phyloP scores from a whole-genome alignment of 2,888 invertebrate species.

The Troides oblongomaculatus region DNA sequence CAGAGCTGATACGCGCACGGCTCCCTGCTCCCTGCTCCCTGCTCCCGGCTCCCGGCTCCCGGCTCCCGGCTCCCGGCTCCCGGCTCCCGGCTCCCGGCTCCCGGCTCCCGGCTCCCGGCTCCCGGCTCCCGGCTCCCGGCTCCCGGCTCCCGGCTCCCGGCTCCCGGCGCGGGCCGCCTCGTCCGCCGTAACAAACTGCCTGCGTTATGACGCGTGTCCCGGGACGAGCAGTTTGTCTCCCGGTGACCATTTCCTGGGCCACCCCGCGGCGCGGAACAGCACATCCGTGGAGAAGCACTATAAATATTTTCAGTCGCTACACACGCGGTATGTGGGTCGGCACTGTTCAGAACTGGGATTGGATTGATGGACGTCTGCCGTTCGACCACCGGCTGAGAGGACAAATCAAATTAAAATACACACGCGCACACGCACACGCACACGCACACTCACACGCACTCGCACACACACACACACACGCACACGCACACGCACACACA shows the following conservation, averaged over 20 bases:
- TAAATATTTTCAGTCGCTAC: constrained; percentile 6
- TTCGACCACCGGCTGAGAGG: too few relatives aligned
- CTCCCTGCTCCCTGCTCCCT: too few relatives aligned
- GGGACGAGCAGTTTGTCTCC: constrained; percentile 68
- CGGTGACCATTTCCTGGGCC: constrained; percentile 71
- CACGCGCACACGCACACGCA: too few relatives aligned
- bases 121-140: too few relatives aligned
- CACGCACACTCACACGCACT: too few relatives aligned
- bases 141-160: not conserved
- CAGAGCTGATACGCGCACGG: constrained; percentile 6
- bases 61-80: not conserved
- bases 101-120: too few relatives aligned
- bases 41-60: not conserved
- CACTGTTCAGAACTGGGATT: too few relatives aligned
- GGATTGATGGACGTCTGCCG: too few relatives aligned
- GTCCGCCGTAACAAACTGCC: constrained; percentile 16
- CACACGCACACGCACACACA: too few relatives aligned
- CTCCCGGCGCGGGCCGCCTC: constrained; percentile 8
- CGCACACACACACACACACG: too few relatives aligned
- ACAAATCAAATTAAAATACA: too few relatives aligned
- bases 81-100: not conserved
- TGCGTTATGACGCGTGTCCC: constrained; percentile 76
- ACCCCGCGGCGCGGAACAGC: constrained; percentile 46
- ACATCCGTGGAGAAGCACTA: constrained; percentile 34
- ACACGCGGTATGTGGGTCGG: too few relatives aligned